These are phyloP conservation scores for Poicephalus meyeri DNA, from an alignment of 2,113 vertebrate genomes.

Conservation along the genomic window DNA sequence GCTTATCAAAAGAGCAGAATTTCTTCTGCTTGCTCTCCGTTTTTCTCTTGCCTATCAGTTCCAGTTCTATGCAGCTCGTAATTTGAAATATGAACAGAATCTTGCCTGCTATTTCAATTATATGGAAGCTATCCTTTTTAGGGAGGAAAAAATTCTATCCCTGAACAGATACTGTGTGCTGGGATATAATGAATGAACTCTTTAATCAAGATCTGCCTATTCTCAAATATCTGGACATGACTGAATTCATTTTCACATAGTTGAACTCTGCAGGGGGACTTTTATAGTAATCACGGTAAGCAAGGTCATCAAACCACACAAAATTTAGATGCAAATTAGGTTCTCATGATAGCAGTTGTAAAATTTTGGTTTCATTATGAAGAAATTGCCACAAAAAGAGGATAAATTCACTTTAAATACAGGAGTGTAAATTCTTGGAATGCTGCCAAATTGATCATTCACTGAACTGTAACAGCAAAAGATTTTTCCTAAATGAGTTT, in stretches of 20 bases:
- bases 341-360: neutral
- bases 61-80: neutral
- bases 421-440: neutral
- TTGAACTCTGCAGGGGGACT: neutral
- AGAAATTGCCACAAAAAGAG: neutral
- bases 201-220: neutral
- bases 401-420: neutral
- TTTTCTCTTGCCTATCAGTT: neutral
- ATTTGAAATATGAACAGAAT: neutral
- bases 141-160: neutral
- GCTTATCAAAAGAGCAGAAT: neutral
- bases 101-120: constrained; percentile 1
- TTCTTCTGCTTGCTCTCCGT: neutral
- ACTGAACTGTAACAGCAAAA: neutral
- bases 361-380: neutral
- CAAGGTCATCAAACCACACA: neutral
- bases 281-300: neutral
- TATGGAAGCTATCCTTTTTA: neutral
- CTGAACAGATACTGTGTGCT: neutral
- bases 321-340: constrained; percentile 8
- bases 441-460: neutral
- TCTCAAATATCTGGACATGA: neutral
- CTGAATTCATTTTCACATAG: neutral
- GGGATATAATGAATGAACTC: neutral
- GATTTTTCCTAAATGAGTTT: neutral